Conservation (phyloP, 2,797 vertebrate species). For the Odontamblyopus lacepedii region DNA sequence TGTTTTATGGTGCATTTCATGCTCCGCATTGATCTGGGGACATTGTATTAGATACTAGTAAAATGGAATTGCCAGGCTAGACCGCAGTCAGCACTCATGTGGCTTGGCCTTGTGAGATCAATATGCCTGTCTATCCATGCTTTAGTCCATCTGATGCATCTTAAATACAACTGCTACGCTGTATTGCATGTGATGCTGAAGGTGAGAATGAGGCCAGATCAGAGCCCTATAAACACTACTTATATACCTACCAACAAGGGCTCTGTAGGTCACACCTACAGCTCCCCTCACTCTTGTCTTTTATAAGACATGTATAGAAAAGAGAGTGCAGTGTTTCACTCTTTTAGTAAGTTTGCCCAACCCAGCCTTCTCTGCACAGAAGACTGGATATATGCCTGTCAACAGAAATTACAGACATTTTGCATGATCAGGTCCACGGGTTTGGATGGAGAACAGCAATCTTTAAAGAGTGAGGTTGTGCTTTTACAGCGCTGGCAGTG, state of each 20-base stretch:
- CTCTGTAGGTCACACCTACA: no score
- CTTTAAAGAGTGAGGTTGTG: background rate
- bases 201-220: conserved; percentile 7
- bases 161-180: conserved; percentile 16
- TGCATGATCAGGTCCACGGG: background rate
- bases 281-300: no score
- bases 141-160: conserved; percentile 32
- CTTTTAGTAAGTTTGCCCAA: no score
- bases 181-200: conserved; percentile 1
- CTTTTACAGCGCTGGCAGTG: background rate
- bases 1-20: conserved; percentile 60
- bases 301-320: no score
- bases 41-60: conserved; percentile 56
- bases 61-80: conserved; percentile 60
- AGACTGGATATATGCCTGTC: background rate
- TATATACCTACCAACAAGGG: background rate
- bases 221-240: background rate
- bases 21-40: conserved; percentile 36
- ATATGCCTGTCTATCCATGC: conserved; percentile 43
- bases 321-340: background rate
- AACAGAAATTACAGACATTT: background rate
- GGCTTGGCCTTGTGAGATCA: conserved; percentile 49
- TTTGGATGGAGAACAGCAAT: background rate
- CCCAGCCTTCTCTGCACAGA: background rate
- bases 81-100: conserved; percentile 58